Percentiles rank a stretch among this genome's conserved stretches.
Evolutionary conservation across 2,888 invertebrate species (phyloP).

Genomic region (Trichogramma dendrolimi): DNA sequence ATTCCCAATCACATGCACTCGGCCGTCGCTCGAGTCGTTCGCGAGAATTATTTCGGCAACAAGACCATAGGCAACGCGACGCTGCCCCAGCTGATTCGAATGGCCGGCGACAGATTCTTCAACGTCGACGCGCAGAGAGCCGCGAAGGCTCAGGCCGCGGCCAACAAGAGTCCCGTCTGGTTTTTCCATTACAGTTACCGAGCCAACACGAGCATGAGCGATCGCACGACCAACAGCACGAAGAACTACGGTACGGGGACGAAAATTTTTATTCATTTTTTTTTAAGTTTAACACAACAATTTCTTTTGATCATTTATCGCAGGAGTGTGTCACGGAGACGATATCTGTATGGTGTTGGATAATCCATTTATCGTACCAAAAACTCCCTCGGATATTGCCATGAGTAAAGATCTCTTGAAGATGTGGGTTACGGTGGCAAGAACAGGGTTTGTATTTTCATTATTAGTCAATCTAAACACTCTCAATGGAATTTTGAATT

Average conservation of each 20-base stretch:
- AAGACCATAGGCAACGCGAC: slow-evolving; percentile 52
- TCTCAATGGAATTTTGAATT: background rate
- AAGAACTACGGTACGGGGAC: slow-evolving; percentile 57
- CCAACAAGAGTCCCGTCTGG: slow-evolving; percentile 60
- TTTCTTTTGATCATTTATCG: background rate
- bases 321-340: slow-evolving; percentile 65
- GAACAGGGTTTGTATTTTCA: slow-evolving; percentile 54
- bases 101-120: slow-evolving; percentile 66
- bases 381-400: slow-evolving; percentile 52
- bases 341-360: slow-evolving; percentile 59
- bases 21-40: slow-evolving; percentile 55
- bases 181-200: slow-evolving; percentile 63
- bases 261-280: no score
- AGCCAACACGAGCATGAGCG: slow-evolving; percentile 58
- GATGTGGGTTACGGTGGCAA: slow-evolving; percentile 57
- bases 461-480: background rate
- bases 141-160: slow-evolving; percentile 58
- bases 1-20: slow-evolving; percentile 52
- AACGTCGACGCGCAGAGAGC: slow-evolving; percentile 58
- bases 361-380: slow-evolving; percentile 42
- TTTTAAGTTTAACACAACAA: background rate
- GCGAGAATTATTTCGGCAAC: slow-evolving; percentile 56
- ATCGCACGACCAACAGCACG: slow-evolving; percentile 54
- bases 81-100: slow-evolving; percentile 47
- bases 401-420: slow-evolving; percentile 57